Conservation (phyloP, 2,888 invertebrate species). For the Polylopha cassiicola region DNA sequence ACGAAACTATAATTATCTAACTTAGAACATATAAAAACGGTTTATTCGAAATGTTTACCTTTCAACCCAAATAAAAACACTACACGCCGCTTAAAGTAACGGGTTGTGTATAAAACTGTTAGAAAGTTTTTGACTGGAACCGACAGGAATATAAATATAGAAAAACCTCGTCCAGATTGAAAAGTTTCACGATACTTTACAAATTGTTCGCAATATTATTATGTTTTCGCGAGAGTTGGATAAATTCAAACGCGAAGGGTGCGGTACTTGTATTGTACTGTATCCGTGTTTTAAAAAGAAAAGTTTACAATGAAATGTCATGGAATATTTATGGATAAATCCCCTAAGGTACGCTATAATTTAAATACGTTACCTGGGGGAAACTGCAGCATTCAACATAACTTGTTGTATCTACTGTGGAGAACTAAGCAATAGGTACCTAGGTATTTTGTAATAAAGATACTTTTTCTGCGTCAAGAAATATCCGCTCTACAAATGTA, state of each 20-base stretch:
- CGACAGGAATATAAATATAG: constrained; percentile 38
- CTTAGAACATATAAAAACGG: too few species aligned
- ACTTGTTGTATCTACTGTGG: not conserved
- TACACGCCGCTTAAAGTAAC: constrained; percentile 14
- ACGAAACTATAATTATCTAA: too few species aligned
- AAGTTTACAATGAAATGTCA: constrained; percentile 22
- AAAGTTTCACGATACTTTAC: constrained; percentile 44
- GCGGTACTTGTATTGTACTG: constrained; percentile 22
- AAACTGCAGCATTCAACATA: not conserved
- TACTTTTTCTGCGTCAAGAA: too few species aligned
- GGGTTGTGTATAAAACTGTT: constrained; percentile 21
- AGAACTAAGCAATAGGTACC: too few species aligned
- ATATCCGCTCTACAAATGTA: too few species aligned
- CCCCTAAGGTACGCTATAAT: too few species aligned
- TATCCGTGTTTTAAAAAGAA: constrained; percentile 21
- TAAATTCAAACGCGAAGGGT: constrained; percentile 45
- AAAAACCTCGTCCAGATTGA: constrained; percentile 38
- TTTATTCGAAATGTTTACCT: too few species aligned
- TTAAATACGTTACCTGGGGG: not conserved
- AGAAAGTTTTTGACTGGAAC: constrained; percentile 22
- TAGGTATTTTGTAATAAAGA: too few species aligned
- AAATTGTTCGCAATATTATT: constrained; percentile 46
- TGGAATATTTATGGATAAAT: constrained; percentile 19
- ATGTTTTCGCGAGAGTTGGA: constrained; percentile 42
- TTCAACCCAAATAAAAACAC: constrained; percentile 8